These are phyloP conservation scores for Isoperla grammatica DNA, from an alignment of 2,888 invertebrate species.

Conservation along the genomic window DNA sequence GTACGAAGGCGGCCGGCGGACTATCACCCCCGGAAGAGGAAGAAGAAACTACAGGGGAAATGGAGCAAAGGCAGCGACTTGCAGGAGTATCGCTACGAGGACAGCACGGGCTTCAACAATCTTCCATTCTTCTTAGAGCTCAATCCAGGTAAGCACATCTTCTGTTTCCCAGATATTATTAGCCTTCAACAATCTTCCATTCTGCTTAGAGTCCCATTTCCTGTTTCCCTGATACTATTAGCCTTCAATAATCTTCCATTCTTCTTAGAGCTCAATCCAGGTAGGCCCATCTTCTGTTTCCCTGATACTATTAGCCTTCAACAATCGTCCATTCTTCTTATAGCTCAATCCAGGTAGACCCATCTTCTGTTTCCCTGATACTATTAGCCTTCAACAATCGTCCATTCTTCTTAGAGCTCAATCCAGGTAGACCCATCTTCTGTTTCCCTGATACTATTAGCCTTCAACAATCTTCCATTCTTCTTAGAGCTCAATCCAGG, in stretches of 20 bases:
- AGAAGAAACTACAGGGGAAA: slow-evolving; percentile 67
- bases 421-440: slow-evolving; percentile 66
- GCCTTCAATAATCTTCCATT: slow-evolving; percentile 51
- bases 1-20: slow-evolving; percentile 89
- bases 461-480: slow-evolving; percentile 51
- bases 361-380: too few relatives aligned
- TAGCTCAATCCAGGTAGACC: slow-evolving; percentile 77
- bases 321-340: slow-evolving; percentile 60
- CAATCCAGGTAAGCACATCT: slow-evolving; percentile 55
- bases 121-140: slow-evolving; percentile 71
- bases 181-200: too few relatives aligned
- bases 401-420: slow-evolving; percentile 72
- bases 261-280: slow-evolving; percentile 78
- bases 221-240: too few relatives aligned
- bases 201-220: too few relatives aligned
- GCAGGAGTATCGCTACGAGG: slow-evolving; percentile 46
- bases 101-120: slow-evolving; percentile 40
- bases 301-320: slow-evolving; percentile 36
- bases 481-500: slow-evolving; percentile 78
- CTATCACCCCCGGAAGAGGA: slow-evolving; percentile 80
- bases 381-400: slow-evolving; percentile 42
- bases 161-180: too few relatives aligned
- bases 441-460: too few relatives aligned
- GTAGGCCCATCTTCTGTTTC: too few relatives aligned
- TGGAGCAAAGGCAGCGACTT: slow-evolving; percentile 48